Evolutionary conservation across 2,113 vertebrate species (phyloP).

Genomic region (Stigmatopora argus): DNA sequence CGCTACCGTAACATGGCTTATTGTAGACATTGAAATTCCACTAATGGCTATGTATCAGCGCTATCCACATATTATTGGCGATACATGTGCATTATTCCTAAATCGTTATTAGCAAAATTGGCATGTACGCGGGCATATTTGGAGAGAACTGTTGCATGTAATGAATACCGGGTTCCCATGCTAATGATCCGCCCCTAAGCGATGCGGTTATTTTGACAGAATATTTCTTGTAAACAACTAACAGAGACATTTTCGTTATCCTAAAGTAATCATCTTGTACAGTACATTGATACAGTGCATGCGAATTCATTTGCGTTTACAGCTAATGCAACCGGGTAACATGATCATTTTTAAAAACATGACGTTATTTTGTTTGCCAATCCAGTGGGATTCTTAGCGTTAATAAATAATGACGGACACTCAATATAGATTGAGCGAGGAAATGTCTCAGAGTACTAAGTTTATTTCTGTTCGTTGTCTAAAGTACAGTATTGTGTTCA

Average conservation of each 20-base stretch:
- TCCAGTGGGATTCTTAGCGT: neutral
- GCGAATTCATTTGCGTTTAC: neutral
- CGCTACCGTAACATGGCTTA: neutral
- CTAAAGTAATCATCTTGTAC: neutral
- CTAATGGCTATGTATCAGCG: neutral
- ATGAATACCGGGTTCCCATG: neutral
- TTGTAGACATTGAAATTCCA: conserved; percentile 18
- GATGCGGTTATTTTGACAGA: conserved; percentile 1
- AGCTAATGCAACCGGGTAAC: neutral
- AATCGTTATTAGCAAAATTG: conserved; percentile 6
- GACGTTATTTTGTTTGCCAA: neutral
- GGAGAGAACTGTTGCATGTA: neutral
- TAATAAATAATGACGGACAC: neutral
- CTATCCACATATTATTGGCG: neutral
- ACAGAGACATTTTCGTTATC: conserved; percentile 6
- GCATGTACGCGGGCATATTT: too few relatives aligned
- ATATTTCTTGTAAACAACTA: conserved; percentile 9
- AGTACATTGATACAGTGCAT: neutral
- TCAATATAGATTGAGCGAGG: neutral
- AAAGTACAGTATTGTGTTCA: neutral
- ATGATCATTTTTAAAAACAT: neutral
- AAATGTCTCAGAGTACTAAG: neutral
- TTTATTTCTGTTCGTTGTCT: neutral
- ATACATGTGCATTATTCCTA: conserved; percentile 2
- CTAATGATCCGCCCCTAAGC: conserved; percentile 29